Evolutionary conservation across 2,797 vertebrate species (phyloP), one percentile per base, ranked within the genome.

Genomic region (Masticophis lateralis): DNA sequence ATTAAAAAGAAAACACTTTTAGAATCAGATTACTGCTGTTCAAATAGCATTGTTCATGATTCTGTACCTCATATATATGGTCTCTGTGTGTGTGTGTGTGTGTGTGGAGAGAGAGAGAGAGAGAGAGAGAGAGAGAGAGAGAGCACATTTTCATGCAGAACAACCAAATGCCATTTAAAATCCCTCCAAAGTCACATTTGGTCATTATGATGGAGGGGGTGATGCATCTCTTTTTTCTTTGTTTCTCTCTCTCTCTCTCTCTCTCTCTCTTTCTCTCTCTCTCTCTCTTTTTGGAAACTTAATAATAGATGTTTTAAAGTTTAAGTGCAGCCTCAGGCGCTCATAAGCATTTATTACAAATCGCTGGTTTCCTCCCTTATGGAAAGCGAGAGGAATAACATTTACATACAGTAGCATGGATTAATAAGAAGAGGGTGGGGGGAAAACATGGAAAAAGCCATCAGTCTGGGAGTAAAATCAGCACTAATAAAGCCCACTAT

Each of bases 241-340:
- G 97, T 98, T 98, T 61, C 25, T 61, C 2, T 60, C 2, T 60
- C 20, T 60, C 59, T 57, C 56, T 57, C 56, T 59, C 57, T 59
- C 18, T 57, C 16, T 57, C 4, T 57, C 14, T 57, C 14, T 57
- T 16, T 57, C 56, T 59, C 5, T 22, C 1, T 59, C 6, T 59
- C 57, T 59, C 22, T 60, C 59, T 60, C 20, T 98, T 98, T 98
- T 98, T 98, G 98, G 98, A 98, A 98, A 98, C 98, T 99, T 98
- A 99, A 98, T 99, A 99, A 99, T 99, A 99, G 98, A 99, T 98
- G 98, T 99, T 99, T 99, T 99, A 99, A 99, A 99, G 99, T 99
- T 99, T 99, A 99, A 99, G 98, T 99, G 99, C 98, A 98, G 98
- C 98, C 98, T 98, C 98, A 98, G 98, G 98, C 98, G 98, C 98